These are phyloP conservation scores for Epicauta chinensis DNA, from an alignment of 1,140 invertebrate species.

Conservation along the genomic window DNA sequence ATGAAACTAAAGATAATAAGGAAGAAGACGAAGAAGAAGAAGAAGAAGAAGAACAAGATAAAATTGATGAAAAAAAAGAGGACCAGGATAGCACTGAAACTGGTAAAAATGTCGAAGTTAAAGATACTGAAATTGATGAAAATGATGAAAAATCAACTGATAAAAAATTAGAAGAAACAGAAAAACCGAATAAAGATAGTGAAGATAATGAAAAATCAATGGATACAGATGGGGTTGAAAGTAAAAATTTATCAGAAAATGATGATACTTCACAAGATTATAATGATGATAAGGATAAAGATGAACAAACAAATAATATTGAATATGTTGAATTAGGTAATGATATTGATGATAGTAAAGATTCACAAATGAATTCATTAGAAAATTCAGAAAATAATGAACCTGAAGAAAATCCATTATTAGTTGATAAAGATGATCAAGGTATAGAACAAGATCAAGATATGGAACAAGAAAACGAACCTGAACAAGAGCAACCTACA, in stretches of 20 bases:
- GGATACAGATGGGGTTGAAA: not conserved
- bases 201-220: not conserved
- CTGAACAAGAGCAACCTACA: not conserved
- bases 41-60: not conserved
- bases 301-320: constrained; percentile 1
- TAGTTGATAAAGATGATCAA: constrained; percentile 24
- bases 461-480: constrained; percentile 9
- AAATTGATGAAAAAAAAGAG: constrained; percentile 4
- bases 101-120: constrained; percentile 1
- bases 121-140: not conserved
- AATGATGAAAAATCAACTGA: constrained; percentile 3
- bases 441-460: constrained; percentile 21
- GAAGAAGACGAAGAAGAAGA: not conserved
- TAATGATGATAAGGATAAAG: constrained; percentile 4
- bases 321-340: constrained; percentile 7
- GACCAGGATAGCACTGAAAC: not conserved
- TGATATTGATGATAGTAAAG: constrained; percentile 7
- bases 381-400: constrained; percentile 9
- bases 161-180: not conserved
- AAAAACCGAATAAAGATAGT: constrained; percentile 1
- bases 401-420: constrained; percentile 23
- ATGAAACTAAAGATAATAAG: not conserved
- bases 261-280: constrained; percentile 1
- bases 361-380: constrained; percentile 6
- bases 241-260: not conserved